Evolutionary conservation across 2,113 vertebrate genomes (phyloP).

Genomic region (Pipa parva): DNA sequence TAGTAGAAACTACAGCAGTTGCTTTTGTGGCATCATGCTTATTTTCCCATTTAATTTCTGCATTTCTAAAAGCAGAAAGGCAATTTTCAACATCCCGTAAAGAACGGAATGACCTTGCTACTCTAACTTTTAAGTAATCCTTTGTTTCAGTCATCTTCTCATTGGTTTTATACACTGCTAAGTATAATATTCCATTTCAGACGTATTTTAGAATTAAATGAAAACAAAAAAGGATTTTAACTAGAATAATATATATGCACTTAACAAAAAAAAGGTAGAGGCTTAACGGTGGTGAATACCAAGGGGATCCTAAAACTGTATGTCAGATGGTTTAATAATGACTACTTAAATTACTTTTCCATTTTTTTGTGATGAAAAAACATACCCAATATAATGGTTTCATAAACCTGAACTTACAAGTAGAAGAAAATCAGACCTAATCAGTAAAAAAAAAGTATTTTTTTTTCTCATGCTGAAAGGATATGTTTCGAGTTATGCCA

Average conservation of each 20-base stretch:
- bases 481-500: not conserved
- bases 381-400: slow-evolving; percentile 11
- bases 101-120: slow-evolving; percentile 10
- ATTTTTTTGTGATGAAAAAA: slow-evolving; percentile 21
- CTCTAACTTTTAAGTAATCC: slow-evolving; percentile 5
- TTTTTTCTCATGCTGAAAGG: not conserved
- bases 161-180: not conserved
- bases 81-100: slow-evolving; percentile 2
- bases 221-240: slow-evolving; percentile 2
- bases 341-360: slow-evolving; percentile 13
- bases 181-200: slow-evolving; percentile 8
- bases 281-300: not conserved
- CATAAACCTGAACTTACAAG: slow-evolving; percentile 1
- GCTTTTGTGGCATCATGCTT: slow-evolving; percentile 24
- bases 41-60: not conserved
- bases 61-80: not conserved
- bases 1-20: not conserved
- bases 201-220: not conserved
- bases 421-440: slow-evolving; percentile 6
- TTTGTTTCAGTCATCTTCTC: not conserved
- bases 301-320: slow-evolving; percentile 17
- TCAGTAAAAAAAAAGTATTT: not conserved
- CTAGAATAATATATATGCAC: slow-evolving; percentile 11
- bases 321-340: slow-evolving; percentile 24
- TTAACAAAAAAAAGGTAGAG: slow-evolving; percentile 1